Evolutionary conservation across 2,797 vertebrate genomes (phyloP), one percentile per base, ranked within the genome.

Genomic region (Hemibagrus guttatus): DNA sequence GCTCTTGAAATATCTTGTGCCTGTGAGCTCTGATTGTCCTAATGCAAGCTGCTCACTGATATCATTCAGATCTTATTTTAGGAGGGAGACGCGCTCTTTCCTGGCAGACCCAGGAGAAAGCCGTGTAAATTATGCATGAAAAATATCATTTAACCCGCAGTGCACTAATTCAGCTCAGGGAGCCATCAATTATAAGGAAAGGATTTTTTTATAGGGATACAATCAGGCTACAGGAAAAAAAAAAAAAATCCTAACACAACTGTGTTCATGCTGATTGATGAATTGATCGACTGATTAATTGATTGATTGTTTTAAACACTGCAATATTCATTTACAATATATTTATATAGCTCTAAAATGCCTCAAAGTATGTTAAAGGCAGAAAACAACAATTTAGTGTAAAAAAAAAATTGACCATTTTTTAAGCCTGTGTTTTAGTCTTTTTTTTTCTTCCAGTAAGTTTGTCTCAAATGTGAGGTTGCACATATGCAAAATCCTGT

Each of bases 11-110:
- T 64, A 52, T 81, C 84, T 31, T 63, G 52, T 63, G 23, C 71
- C 72, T 89, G 42, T 82, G 74, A 86, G 66, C 49, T 68, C 74
- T 21, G 72, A n/a, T 52, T 58, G 58, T 87, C 19, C 69, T 75
- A 84, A 85, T 63, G 80, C 14, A 19, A 28, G 68, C 56, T 66
- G 56, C 68, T 54, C 61, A 56, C 42, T 68, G 54, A 71, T 76
- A 59, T 63, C 46, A 49, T 63, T 74, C 13, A 31, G 78, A 42
- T n/a, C 46, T 56, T 74, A 61, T 26, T 58, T 58, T 39, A 39
- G 58, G 7, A 28, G 46, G 46, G 46, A 49, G 39, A 42, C 1
- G 64, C 31, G 52, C 31, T 21, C 26, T 23, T 81, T 71, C 39
- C 64, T 81, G 54, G 75, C 42, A 54, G 74, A 6, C n/a, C 46